phyloP scores from a whole-genome alignment of 1,140 invertebrate genomes.

The Caenorhabditis tropicalis region DNA sequence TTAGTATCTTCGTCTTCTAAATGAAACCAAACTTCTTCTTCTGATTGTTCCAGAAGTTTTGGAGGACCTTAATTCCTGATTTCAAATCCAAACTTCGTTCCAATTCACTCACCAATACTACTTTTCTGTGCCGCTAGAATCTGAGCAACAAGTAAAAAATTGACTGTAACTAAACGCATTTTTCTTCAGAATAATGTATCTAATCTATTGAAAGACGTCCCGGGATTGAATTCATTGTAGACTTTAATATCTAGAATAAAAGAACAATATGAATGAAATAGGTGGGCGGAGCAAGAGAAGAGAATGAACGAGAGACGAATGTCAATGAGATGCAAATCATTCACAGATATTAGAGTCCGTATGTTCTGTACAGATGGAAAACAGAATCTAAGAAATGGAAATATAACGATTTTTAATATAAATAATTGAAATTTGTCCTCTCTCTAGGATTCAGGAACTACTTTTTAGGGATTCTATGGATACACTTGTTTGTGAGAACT shows the following conservation, averaged over 20 bases:
- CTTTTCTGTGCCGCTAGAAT: slow-evolving; percentile 7
- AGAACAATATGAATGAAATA: not conserved
- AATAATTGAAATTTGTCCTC: no score
- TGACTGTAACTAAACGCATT: not conserved
- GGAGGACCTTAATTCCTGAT: slow-evolving; percentile 40
- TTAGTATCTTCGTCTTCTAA: slow-evolving; percentile 7
- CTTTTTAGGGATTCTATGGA: no score
- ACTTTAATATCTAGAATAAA: not conserved
- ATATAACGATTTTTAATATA: not conserved
- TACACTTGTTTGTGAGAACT: no score
- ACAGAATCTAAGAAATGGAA: no score
- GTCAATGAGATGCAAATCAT: slow-evolving; percentile 40
- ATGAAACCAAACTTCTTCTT: slow-evolving; percentile 51
- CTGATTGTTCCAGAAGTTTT: slow-evolving; percentile 50
- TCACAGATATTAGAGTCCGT: slow-evolving; percentile 36
- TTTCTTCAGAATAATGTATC: not conserved
- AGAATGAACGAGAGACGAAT: not conserved
- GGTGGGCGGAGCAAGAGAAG: not conserved
- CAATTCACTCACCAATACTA: not conserved
- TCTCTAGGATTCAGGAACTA: no score
- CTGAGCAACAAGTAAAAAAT: not conserved
- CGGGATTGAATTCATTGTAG: not conserved
- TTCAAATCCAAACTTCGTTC: not conserved
- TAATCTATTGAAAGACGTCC: slow-evolving; percentile 15
- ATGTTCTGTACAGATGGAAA: not conserved